phyloP scores from a whole-genome alignment of 2,888 invertebrate genomes.

The Argyresthia albistria region DNA sequence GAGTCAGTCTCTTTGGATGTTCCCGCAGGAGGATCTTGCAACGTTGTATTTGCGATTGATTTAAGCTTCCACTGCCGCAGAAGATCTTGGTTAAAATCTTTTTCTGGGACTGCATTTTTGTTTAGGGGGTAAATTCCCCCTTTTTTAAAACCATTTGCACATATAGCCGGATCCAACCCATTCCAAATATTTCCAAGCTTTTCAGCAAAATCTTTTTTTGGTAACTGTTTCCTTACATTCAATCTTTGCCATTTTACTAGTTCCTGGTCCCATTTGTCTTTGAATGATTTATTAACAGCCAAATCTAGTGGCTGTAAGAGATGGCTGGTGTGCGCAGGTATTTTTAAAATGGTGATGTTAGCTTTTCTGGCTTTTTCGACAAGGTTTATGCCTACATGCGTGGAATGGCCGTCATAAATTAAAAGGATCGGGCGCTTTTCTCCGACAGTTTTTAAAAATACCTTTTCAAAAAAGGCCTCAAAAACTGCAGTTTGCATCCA shows the following conservation, averaged over 20 bases:
- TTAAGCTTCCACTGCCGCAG: not conserved
- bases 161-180: not conserved
- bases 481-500: slow-evolving; percentile 5
- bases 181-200: no score
- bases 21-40: not conserved
- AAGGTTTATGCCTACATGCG: slow-evolving; percentile 1
- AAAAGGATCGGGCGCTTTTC: slow-evolving; percentile 11
- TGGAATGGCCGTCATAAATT: slow-evolving; percentile 11
- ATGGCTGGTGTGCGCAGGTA: not conserved
- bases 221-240: not conserved
- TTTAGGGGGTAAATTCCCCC: not conserved
- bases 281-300: slow-evolving; percentile 1
- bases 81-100: not conserved
- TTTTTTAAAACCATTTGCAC: not conserved
- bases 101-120: not conserved
- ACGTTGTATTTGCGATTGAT: not conserved
- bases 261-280: not conserved
- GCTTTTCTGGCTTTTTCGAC: slow-evolving; percentile 4
- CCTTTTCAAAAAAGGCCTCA: slow-evolving; percentile 17
- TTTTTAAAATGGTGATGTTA: slow-evolving; percentile 3
- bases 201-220: not conserved
- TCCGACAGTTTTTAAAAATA: slow-evolving; percentile 11
- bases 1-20: not conserved
- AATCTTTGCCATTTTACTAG: slow-evolving; percentile 1
- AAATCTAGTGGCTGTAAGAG: slow-evolving; percentile 1